Evolutionary conservation across 2,888 invertebrate genomes (phyloP), one percentile per base, ranked within the genome.

Genomic region (Drosophila meridionalis): DNA sequence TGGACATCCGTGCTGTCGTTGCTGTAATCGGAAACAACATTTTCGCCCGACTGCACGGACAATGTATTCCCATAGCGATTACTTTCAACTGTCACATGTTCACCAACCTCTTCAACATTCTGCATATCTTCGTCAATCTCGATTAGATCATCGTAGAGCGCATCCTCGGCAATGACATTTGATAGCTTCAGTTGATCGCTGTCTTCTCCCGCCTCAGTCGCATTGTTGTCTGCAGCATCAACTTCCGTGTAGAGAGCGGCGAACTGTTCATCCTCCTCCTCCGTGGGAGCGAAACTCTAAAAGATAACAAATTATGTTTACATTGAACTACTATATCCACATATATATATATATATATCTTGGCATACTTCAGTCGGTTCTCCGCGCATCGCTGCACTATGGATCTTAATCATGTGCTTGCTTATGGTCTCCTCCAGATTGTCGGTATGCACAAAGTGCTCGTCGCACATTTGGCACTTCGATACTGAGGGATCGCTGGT

Each of bases 381-480:
- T 20, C 52, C 34, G 2, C 69, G 62, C 58, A 69, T 52, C 3
- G 76, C 76, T 30, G 80, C 80, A 4, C 70, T 62, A 14, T 83
- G 87, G 60, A 68, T 67, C 67, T 36, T 75, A 59, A 60, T 67
- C 79, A 74, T 78, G 64, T 68, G 82, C 42, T 48, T 61, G 58
- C 55, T 71, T 12, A 78, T 48, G 5, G 14, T 40, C 14, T 72
- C 69, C 12, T 82, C 64, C n/a, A 72, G 14, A 5, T 38, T 66
- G n/a, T 81, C 87, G 20, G 69, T 80, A 2, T 80, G 63, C 8
- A 82, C 80, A 68, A 90, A 90, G 0, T 81, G 55, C 6, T 65
- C 75, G 9, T 80, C 78, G 43, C 91, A 91, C 87, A 91, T 85
- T 43, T 83, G 85, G 36, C 91, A 91, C 45, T 87, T 85, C 20